phyloP scores from a whole-genome alignment of 2,113 vertebrate species.

The Cryptotis parvus region DNA sequence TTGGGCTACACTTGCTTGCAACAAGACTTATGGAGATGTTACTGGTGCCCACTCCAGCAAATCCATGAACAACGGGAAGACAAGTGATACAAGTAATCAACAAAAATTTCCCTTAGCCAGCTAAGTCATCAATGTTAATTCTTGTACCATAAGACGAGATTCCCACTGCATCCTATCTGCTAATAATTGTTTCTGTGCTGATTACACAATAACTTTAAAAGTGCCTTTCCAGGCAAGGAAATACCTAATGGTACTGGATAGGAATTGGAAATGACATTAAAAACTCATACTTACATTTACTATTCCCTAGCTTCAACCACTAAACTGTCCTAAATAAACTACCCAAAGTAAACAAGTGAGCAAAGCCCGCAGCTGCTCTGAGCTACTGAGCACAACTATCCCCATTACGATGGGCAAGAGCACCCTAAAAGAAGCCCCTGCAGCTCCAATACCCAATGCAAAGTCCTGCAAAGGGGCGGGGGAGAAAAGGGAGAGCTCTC shows the following conservation, averaged over 20 bases:
- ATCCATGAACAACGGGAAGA: too few species aligned
- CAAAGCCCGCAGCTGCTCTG: too few species aligned
- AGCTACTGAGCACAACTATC: too few species aligned
- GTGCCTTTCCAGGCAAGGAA: neutral
- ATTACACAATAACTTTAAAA: neutral
- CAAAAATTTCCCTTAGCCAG: neutral
- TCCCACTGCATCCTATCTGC: neutral
- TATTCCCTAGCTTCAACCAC: too few species aligned
- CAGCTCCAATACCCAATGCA: neutral
- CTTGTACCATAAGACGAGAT: neutral
- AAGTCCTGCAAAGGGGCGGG: neutral
- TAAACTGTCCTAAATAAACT: too few species aligned
- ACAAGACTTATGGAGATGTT: too few species aligned
- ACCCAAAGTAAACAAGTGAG: too few species aligned
- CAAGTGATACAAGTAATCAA: too few species aligned
- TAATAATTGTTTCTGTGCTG: neutral
- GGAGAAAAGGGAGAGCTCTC: neutral
- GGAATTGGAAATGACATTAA: neutral
- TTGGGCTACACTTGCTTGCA: too few species aligned
- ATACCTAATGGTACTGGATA: neutral
- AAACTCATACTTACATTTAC: neutral
- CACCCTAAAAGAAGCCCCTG: neutral
- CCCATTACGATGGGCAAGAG: too few species aligned
- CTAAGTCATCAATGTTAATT: neutral
- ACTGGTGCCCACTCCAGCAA: too few species aligned